Evolutionary conservation across 2,797 vertebrate species (phyloP).

Genomic region (Enteromius unitaeniatus): DNA sequence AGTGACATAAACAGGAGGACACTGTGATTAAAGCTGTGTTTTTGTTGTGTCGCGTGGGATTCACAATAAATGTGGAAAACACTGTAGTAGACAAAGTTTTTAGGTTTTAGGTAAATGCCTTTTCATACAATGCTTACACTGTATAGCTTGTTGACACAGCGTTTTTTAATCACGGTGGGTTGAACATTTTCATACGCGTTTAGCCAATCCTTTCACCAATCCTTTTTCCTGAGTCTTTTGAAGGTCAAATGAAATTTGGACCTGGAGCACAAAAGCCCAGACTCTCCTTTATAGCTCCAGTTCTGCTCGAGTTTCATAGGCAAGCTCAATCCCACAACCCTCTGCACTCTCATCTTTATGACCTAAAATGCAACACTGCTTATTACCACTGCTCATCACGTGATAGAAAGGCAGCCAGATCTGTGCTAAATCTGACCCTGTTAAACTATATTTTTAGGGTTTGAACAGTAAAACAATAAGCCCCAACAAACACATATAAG

Average conservation of each 20-base stretch:
- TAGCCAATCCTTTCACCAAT: too few relatives aligned
- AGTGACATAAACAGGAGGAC: too few relatives aligned
- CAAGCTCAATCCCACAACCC: conserved; percentile 23
- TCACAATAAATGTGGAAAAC: too few relatives aligned
- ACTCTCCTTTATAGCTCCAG: conserved; percentile 35
- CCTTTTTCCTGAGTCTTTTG: neutral
- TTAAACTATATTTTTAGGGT: neutral
- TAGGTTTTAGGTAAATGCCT: too few relatives aligned
- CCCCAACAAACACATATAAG: neutral
- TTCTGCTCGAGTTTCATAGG: conserved; percentile 34
- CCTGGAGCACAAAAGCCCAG: neutral
- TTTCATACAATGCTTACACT: too few relatives aligned
- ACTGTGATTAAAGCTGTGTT: too few relatives aligned
- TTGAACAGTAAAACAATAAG: neutral
- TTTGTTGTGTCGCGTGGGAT: too few relatives aligned
- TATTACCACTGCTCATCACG: conserved; percentile 34
- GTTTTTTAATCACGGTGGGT: too few relatives aligned
- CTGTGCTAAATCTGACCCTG: neutral
- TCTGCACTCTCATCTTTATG: conserved; percentile 29
- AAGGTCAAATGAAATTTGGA: neutral
- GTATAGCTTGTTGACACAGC: too few relatives aligned
- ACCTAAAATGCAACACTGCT: conserved; percentile 16
- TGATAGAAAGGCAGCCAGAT: conserved; percentile 18
- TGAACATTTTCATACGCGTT: too few relatives aligned
- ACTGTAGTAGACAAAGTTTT: too few relatives aligned